Base-by-base conservation (phyloP, 2,888 invertebrate genomes). In the Entomobrya multifasciata region DNA sequence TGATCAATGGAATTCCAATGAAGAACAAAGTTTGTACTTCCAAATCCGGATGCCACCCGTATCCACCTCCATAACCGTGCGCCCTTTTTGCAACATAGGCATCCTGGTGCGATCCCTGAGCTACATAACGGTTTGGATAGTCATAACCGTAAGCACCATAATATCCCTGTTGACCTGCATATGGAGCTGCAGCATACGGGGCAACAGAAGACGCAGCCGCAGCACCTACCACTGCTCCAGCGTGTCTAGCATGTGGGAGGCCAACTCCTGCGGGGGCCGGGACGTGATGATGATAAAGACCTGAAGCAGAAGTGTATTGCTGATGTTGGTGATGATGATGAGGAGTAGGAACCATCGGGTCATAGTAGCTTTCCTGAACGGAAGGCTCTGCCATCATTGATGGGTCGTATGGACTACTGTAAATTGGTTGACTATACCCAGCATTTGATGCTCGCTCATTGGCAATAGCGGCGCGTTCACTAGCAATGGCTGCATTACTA, bases 11-110 rank as follows among this genome's bases (percentile, higher is more conserved):
- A 47, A 87, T 87, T 49, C 88, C 88, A 27, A 87, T 76, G 27
- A 86, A 87, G 55, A 87, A 78, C 27, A 88, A 52, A 49, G 86
- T 86, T 65, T 86, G 84, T n/a, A 88, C 67, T 57, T 86, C 88
- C n/a, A 85, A 67, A 17, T 88, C 88, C 6, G 85, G 85, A 55
- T 85, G 85, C 82, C 85, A 83, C 27, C 84, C 87, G 41, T 86
- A 55, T 3, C 85, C n/a, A n/a, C n/a, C 84, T 15, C 57, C 86
- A 57, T 78, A 86, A 0, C 85, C 85, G 44, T 86, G 86, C 1
- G 76, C 80, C 62, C 86, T 65, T 27, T 86, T 86, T 25, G 30
- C 60, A n/a, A 49, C 76, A 22, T 83, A 83, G 15, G 49, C 70
- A n/a, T 79, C 70, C 1, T 86, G 86, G 15, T 78, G 77, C 15